Evolutionary conservation across 2,888 invertebrate genomes (phyloP).

Genomic region (Pseudanteris insignis): DNA sequence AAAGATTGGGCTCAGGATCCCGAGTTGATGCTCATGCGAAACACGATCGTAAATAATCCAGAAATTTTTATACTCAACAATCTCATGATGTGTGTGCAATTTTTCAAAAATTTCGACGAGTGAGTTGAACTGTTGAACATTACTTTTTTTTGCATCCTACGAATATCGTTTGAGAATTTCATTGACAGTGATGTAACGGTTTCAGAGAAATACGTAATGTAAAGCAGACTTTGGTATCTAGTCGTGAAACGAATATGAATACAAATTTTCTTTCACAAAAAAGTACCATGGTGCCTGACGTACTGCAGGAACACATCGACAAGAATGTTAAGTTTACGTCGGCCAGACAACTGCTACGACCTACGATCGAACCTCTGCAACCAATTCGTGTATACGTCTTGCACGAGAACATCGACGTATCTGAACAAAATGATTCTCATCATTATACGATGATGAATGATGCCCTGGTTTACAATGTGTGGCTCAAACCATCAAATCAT

Average conservation of each 20-base stretch:
- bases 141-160: too few species aligned
- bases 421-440: slow-evolving; percentile 71
- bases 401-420: slow-evolving; percentile 79
- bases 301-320: slow-evolving; percentile 75
- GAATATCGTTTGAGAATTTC: too few species aligned
- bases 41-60: slow-evolving; percentile 72
- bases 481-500: slow-evolving; percentile 57
- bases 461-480: slow-evolving; percentile 73
- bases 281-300: slow-evolving; percentile 75
- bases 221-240: slow-evolving; percentile 68
- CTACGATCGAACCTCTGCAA: slow-evolving; percentile 70
- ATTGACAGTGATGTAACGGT: too few species aligned
- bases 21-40: slow-evolving; percentile 66
- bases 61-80: slow-evolving; percentile 81
- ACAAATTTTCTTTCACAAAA: slow-evolving; percentile 71
- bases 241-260: slow-evolving; percentile 69
- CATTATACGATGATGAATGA: slow-evolving; percentile 72
- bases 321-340: slow-evolving; percentile 70
- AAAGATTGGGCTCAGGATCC: slow-evolving; percentile 10
- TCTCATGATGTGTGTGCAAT: slow-evolving; percentile 78
- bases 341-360: slow-evolving; percentile 48
- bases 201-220: slow-evolving; percentile 70
- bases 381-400: slow-evolving; percentile 75
- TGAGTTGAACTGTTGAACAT: slow-evolving; percentile 66
- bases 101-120: slow-evolving; percentile 82